Evolutionary conservation across 2,113 vertebrate species (phyloP), one percentile per base, ranked within the genome.

Genomic region (Nestor notabilis): DNA sequence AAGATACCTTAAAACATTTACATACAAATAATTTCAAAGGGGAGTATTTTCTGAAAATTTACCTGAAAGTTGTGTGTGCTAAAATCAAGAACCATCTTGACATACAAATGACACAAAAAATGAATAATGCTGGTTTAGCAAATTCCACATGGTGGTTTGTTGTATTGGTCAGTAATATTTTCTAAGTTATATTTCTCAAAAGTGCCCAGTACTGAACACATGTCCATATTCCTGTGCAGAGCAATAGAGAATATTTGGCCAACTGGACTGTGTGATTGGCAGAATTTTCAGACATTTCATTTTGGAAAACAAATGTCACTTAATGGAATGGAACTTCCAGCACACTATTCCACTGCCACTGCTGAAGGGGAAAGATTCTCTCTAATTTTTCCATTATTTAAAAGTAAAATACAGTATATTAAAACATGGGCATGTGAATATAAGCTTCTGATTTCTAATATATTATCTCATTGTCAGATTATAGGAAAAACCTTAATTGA

Each of bases 291-390:
- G 75, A 83, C 1, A 8, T 89, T 95, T 96, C 79, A 90, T 90
- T 90, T 94, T 94, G 94, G 96, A 97, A 97, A 97, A 97, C 49
- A 93, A 96, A 91, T 83, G 70, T 96, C 72, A 95, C 33, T 89
- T 91, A 29, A 83, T 64, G 74, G 79, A 97, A 94, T 83, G 58
- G 88, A 96, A 96, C 85, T 96, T 93, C 18, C 58, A 96, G 71
- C 69, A 92, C 37, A 90, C 58, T 93, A 60, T 95, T 97, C 93
- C 65, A 78, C 60, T 96, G 86, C 81, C 43, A 61, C 60, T 93
- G 52, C 50, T 85, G 49, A 88, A 94, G 17, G 49, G 63, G 83
- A 95, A 96, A 93, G 72, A 94, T 53, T 87, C 35, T 87, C 35
- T 65, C 50, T 92, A 66, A 20, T 76, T 92, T 95, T 91, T 76